Base-by-base conservation (phyloP, 2,888 invertebrate genomes). In the Napeogenes inachia region DNA sequence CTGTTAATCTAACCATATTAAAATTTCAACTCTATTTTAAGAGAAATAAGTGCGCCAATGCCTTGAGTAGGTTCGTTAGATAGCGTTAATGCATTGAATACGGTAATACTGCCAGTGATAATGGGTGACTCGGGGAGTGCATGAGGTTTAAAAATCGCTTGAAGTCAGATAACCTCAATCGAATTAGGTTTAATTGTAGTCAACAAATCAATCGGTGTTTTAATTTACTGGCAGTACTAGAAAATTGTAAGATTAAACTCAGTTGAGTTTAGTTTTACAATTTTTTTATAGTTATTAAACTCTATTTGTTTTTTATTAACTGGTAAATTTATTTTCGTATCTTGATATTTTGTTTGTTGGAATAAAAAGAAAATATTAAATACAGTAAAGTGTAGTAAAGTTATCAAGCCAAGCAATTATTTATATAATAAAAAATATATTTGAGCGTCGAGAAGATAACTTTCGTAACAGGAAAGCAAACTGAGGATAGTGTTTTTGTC, bases 61-160 rank as follows among this genome's bases (percentile, higher is more conserved):
- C 65, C 54, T 62, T 54, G 61, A 64, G 60, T 50, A 58, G 50
- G 57, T 63, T 61, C 55, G 45, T 70, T 63, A 69, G 68, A 65
- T 66, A 68, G 69, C 70, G 77, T 75, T 80, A 84, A 84, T 83
- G 87, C 84, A 85, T 82, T 82, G 78, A 83, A 83, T 42, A 82
- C 82, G 82, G 8, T 78, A 78, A 80, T 80, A 78, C 78, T 78
- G 79, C 77, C 72, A 72, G 77, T 76, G 84, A 81, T 87, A 84
- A 82, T 81, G 76, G 80, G 76, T 72, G 75, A 75, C 74, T 78
- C 70, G 73, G 76, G 70, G 72, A 71, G 73, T 77, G 72, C 76
- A 76, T 69, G 73, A 74, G 75, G 75, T 79, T 81, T 81, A 74
- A 81, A 83, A 81, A 75, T 74, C 73, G 73, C 72, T 68, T 68